Evolutionary conservation across 1,140 invertebrate species (phyloP), one percentile per base, ranked within the genome.

Genomic region (Reticulitermes speratus): DNA sequence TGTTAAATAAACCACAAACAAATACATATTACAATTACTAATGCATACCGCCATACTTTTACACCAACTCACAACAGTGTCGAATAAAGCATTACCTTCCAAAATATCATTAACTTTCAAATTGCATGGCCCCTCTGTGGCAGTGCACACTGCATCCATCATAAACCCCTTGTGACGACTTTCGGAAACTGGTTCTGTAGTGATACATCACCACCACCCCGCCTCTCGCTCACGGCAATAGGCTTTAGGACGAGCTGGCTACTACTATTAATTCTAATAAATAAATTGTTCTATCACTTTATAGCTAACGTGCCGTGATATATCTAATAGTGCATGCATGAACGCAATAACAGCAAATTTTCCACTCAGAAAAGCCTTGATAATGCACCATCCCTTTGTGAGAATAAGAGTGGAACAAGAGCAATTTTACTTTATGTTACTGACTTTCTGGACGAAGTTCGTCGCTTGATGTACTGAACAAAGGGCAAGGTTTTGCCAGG

Each of bases 261-360:
- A 65, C 59, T 65, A 65, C 59, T 75, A 75, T 75, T 75, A 75
- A 75, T 75, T 30, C 65, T 75, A 75, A 75, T 75, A 75, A 75
- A 75, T 75, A 75, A 75, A 75, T 75, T 75, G 65, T 75, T 30
- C 65, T 75, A 75, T 75, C 65, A 75, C 65, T 75, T 75, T 75
- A 75, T 75, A 16, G 65, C 65, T 75, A 75, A 75, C 65, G 65
- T 30, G 65, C 65, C 65, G 65, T 75, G 65, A 8, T 14, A 75
- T 75, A 30, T 75, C 65, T 75, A 75, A 75, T 75, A 75, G 65
- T 75, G 65, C 65, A 75, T 75, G 65, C 65, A 75, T 75, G 65
- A 30, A 75, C n/a, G 65, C 65, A 75, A 30, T 75, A 75, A 75
- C 65, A 30, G 65, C 65, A 75, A 75, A 75, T 75, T 75, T 75